phyloP scores from a whole-genome alignment of 2,797 vertebrate species.

The Bovichtus diacanthus region DNA sequence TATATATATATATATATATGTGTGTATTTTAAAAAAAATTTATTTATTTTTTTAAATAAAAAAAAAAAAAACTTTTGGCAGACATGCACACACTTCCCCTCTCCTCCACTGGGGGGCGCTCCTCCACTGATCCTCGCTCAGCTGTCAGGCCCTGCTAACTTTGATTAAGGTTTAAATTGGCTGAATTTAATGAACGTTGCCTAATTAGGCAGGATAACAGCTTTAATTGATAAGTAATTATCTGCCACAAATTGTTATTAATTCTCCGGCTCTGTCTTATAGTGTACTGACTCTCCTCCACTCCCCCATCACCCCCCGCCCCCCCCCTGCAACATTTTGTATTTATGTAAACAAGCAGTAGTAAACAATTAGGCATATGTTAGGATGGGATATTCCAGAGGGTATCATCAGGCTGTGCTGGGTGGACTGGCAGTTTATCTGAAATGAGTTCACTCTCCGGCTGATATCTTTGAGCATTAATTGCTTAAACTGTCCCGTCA shows the following conservation, averaged over 20 bases:
- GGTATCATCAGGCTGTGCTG: constrained; percentile 64
- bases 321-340: constrained; percentile 71
- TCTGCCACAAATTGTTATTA: constrained; percentile 84
- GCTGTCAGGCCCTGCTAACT: constrained; percentile 86
- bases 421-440: constrained; percentile 61
- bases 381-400: constrained; percentile 68
- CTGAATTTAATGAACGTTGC: constrained; percentile 95
- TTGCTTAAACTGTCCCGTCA: constrained; percentile 85
- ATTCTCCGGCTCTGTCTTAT: constrained; percentile 73
- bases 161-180: constrained; percentile 98
- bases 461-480: constrained; percentile 76
- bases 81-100: not conserved
- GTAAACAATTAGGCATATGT: constrained; percentile 83
- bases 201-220: constrained; percentile 97
- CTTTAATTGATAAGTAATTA: constrained; percentile 90
- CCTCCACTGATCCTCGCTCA: constrained; percentile 67
- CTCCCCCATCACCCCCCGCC: not conserved
- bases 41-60: too few species aligned
- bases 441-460: constrained; percentile 63
- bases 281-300: constrained; percentile 56
- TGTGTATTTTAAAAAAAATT: too few species aligned
- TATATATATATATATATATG: too few species aligned
- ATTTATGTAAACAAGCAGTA: constrained; percentile 81
- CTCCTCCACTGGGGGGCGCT: constrained; percentile 86
- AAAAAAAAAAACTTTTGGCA: too few species aligned